Percentiles rank a stretch among this genome's conserved stretches.
Conservation (phyloP, 2,113 vertebrate genomes). For the Grammomys dolichurus region DNA sequence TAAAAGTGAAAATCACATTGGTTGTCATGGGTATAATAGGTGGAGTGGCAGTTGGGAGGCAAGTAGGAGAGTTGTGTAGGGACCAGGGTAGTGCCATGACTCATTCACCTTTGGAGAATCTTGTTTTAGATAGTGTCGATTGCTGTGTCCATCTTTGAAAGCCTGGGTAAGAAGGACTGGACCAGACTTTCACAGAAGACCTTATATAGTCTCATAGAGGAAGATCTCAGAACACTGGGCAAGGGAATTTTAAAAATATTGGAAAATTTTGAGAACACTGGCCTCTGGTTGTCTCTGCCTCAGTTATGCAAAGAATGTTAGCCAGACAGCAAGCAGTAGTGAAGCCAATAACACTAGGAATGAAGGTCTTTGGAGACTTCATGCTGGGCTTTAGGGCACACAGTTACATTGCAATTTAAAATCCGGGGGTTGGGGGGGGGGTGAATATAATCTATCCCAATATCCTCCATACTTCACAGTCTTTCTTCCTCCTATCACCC, state of each 20-base stretch:
- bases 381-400: not conserved
- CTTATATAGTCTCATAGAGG: not conserved
- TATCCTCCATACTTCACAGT: not conserved
- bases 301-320: not conserved
- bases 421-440: not conserved
- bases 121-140: not conserved
- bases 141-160: not conserved
- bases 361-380: not conserved
- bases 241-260: constrained; percentile 12
- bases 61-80: not conserved
- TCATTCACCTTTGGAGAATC: not conserved
- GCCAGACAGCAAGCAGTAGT: not conserved
- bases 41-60: not conserved
- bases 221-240: constrained; percentile 29
- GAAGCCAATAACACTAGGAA: not conserved
- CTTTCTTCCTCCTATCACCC: not conserved
- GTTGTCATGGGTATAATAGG: too few relatives aligned
- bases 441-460: too few relatives aligned
- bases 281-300: constrained; percentile 33
- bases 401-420: not conserved
- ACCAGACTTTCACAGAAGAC: not conserved
- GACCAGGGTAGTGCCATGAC: too few relatives aligned
- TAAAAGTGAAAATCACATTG: not conserved
- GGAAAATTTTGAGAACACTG: constrained; percentile 36
- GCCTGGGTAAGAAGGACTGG: not conserved